Evolutionary conservation across 2,797 vertebrate genomes (phyloP).

Genomic region (Balearica regulorum): DNA sequence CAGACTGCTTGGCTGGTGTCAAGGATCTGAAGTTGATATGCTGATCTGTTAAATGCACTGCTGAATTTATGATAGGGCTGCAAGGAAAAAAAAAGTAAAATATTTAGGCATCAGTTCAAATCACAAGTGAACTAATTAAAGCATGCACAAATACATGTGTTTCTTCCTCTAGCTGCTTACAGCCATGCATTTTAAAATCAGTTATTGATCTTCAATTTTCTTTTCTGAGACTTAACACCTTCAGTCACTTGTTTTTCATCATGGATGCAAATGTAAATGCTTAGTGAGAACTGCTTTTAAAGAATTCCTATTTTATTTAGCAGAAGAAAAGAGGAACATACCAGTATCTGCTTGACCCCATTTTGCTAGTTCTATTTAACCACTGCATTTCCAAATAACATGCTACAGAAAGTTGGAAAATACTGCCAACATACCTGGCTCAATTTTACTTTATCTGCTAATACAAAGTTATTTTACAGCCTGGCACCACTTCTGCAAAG

Average conservation of each 20-base stretch:
- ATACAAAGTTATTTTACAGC: not conserved
- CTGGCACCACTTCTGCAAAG: not conserved
- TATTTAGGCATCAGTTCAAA: conserved; percentile 35
- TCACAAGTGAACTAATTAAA: conserved; percentile 37
- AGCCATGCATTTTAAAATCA: conserved; percentile 16
- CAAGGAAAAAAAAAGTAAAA: conserved; percentile 9
- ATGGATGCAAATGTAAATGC: not conserved
- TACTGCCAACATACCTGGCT: not conserved
- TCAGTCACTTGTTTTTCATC: conserved; percentile 13
- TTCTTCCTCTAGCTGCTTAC: not conserved
- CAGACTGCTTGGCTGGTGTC: conserved; percentile 70
- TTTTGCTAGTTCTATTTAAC: not conserved
- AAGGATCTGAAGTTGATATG: conserved; percentile 73
- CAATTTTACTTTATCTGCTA: not conserved
- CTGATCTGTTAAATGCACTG: conserved; percentile 70
- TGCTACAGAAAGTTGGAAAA: not conserved
- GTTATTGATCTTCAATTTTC: conserved; percentile 16
- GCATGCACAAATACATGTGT: not conserved
- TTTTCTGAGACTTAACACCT: conserved; percentile 7
- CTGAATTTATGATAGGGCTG: conserved; percentile 70
- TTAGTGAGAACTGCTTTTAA: not conserved
- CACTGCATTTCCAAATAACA: not conserved
- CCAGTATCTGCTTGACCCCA: too few relatives aligned
- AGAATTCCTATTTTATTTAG: not conserved
- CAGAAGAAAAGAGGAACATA: not conserved